Evolutionary conservation across 2,888 invertebrate genomes (phyloP), one percentile per base, ranked within the genome.

Genomic region (Morpho deidamia): DNA sequence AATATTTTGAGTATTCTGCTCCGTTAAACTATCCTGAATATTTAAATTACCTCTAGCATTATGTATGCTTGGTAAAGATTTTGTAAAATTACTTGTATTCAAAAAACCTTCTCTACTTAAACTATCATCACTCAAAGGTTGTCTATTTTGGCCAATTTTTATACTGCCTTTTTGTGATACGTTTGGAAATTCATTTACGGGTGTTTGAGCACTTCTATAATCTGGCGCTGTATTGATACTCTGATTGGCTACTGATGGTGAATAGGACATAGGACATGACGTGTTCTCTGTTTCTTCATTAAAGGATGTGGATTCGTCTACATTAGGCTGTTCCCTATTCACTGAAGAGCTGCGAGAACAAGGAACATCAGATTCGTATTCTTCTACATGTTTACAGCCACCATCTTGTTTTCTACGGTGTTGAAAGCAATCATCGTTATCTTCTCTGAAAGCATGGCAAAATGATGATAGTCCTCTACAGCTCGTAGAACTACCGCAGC

Each of bases 401-500:
- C 11, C 38, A 32, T 38, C 53, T 32, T 9, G 12, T 11, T 47
- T 8, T 8, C 32, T 37, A 3, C 46, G 38, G 7, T 23, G 39
- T 32, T 42, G 11, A 7, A 12, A 32, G n/a, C 42, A 43, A 12
- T 42, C 11, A 32, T 11, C 38, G n/a, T 37, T 33, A 10, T 44
- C 23, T 10, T 44, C 12, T 23, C 4, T n/a, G 32, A 35, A 9
- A 46, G 7, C 7, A n/a, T 44, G 37, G 38, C 32, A 40, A 38
- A 14, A 8, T 8, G 11, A 9, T 40, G 7, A 10, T 12, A n/a
- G 39, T 7, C 11, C 39, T 41, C 11, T 43, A 37, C 43, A 54
- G 39, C 34, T 46, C 45, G 34, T 11, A 42, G 54, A 51, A 51
- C 53, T 56, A 12, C 42, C 42, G 37, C 59, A 59, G 35, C 43